Conservation (phyloP, 1,140 invertebrate genomes). For the Sinella curviseta region DNA sequence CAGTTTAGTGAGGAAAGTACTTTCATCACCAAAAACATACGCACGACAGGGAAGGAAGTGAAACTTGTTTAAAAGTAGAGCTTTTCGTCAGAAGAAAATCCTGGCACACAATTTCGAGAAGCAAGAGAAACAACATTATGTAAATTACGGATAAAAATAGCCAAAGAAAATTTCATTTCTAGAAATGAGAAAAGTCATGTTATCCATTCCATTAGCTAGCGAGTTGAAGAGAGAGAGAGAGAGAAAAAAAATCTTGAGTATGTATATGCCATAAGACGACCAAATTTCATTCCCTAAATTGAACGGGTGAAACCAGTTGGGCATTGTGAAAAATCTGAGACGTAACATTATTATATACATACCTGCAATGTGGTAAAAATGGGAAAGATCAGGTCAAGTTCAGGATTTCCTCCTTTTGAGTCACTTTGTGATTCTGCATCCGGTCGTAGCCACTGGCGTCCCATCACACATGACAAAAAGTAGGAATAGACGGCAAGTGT, state of each 20-base stretch:
- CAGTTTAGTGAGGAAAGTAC: too few species aligned
- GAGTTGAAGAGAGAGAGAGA: too few species aligned
- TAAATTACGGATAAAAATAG: slow-evolving; percentile 11
- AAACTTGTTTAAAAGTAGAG: too few species aligned
- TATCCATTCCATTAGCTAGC: too few species aligned
- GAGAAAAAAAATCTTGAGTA: too few species aligned
- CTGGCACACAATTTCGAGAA: neutral
- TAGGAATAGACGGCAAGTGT: slow-evolving; percentile 89
- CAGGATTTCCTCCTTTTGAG: slow-evolving; percentile 56
- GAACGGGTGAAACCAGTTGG: neutral
- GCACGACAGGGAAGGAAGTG: too few species aligned
- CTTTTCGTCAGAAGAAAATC: too few species aligned
- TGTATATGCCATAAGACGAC: too few species aligned
- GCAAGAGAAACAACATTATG: slow-evolving; percentile 5
- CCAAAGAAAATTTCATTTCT: neutral
- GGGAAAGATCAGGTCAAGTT: slow-evolving; percentile 80
- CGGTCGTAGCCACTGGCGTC: slow-evolving; percentile 73
- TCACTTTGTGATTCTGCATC: slow-evolving; percentile 48
- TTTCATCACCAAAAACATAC: too few species aligned
- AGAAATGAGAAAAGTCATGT: neutral
- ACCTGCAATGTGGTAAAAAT: slow-evolving; percentile 77
- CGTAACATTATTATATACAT: slow-evolving; percentile 40
- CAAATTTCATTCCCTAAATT: neutral
- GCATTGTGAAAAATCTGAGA: too few species aligned
- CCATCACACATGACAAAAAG: slow-evolving; percentile 78